A percentile compares a stretch with the other conserved stretches of the same genome.
phyloP scores from a whole-genome alignment of 2,113 vertebrate genomes.

The Todiramphus saurophagus region DNA sequence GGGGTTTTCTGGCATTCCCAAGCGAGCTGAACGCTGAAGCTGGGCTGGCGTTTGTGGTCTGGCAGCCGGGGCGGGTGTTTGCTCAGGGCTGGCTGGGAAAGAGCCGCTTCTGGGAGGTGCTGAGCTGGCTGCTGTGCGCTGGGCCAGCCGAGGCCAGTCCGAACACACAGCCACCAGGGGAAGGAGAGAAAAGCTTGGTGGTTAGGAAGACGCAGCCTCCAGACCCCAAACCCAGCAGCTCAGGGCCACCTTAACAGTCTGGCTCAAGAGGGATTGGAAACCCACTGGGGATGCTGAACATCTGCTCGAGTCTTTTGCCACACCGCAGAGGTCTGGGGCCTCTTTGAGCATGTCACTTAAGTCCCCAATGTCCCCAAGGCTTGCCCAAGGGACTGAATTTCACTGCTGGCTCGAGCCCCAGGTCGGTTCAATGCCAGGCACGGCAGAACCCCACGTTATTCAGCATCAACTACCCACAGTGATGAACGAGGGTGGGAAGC shows the following conservation, averaged over 20 bases:
- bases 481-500: background rate
- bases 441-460: accelerated
- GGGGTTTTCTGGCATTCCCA: background rate
- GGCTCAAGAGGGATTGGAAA: background rate
- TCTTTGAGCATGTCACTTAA: accelerated
- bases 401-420: background rate
- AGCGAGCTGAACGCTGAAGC: background rate
- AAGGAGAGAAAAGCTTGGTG: background rate
- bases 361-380: background rate
- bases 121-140: background rate
- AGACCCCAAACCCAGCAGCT: background rate
- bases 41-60: background rate
- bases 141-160: background rate
- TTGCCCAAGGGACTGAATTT: background rate
- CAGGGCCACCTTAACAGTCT: accelerated
- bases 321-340: background rate
- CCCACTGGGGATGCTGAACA: accelerated
- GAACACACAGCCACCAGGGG: accelerated
- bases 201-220: background rate
- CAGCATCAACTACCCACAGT: background rate
- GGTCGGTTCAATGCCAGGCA: accelerated
- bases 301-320: background rate
- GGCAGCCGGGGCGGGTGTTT: background rate
- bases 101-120: background rate
- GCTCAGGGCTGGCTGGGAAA: background rate